phyloP scores from a whole-genome alignment of 2,113 vertebrate species.

The Shinisaurus crocodilurus region DNA sequence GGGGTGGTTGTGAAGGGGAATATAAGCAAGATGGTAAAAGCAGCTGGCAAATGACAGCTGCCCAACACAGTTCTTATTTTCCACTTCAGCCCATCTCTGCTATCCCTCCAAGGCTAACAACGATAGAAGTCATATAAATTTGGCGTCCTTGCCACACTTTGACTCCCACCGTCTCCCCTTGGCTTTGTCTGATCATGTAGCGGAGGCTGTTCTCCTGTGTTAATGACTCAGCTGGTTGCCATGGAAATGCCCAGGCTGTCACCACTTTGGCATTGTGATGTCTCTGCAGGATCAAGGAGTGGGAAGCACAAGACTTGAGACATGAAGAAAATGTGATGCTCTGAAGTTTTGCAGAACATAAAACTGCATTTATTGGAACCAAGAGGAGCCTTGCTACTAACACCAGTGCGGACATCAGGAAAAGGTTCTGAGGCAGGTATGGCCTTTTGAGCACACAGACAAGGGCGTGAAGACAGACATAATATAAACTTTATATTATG shows the following conservation, averaged over 20 bases:
- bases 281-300: constrained; percentile 62
- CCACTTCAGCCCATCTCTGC: background rate
- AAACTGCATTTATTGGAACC: constrained; percentile 29
- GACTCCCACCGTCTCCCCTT: constrained; percentile 29
- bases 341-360: constrained; percentile 46
- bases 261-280: constrained; percentile 51
- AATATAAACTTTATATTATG: background rate
- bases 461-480: background rate
- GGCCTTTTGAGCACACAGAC: no score
- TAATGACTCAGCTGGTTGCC: constrained; percentile 63
- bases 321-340: constrained; percentile 55
- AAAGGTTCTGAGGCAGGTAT: no score
- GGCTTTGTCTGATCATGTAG: constrained; percentile 46
- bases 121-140: constrained; percentile 40
- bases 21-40: background rate
- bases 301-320: constrained; percentile 54
- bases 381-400: background rate
- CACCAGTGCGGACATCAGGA: background rate
- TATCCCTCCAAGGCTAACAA: background rate
- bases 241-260: constrained; percentile 64
- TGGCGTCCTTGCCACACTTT: constrained; percentile 17
- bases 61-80: background rate
- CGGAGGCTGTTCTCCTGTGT: constrained; percentile 43
- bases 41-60: background rate
- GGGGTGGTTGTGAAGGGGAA: background rate